A percentile compares a stretch with the other conserved stretches of the same genome.
Evolutionary conservation across 2,888 invertebrate species (phyloP).

Genomic region (Cheilosia scutellata): DNA sequence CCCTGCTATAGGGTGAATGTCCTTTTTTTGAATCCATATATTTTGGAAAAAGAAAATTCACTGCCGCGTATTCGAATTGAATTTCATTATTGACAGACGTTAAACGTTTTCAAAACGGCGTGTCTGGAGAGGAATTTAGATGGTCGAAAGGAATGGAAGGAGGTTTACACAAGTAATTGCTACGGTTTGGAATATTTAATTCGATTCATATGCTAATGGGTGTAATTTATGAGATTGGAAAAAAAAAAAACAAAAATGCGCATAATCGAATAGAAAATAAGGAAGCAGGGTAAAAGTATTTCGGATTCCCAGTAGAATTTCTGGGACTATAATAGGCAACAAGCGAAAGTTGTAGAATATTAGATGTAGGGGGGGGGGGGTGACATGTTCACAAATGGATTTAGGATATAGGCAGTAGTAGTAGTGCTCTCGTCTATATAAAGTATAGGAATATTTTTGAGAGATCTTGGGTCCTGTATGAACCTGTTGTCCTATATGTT

Average conservation of each 20-base stretch:
- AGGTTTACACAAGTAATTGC: conserved; percentile 50
- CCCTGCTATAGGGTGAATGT: conserved; percentile 42
- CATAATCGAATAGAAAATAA: conserved; percentile 26
- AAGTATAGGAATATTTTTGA: too few relatives aligned
- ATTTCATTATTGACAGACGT: conserved; percentile 34
- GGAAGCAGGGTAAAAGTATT: too few relatives aligned
- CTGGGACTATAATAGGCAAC: too few relatives aligned
- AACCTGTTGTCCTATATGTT: too few relatives aligned
- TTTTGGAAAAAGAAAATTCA: neutral
- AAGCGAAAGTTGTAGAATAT: too few relatives aligned
- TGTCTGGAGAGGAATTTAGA: neutral
- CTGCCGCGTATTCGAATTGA: conserved; percentile 4
- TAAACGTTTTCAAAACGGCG: neutral
- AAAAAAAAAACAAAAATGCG: neutral
- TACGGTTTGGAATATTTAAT: conserved; percentile 40
- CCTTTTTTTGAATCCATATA: conserved; percentile 14
- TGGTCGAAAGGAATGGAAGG: neutral
- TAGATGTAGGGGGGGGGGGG: too few relatives aligned
- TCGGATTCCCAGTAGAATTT: too few relatives aligned
- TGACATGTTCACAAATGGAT: too few relatives aligned
- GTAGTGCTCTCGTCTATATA: too few relatives aligned
- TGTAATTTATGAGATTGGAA: conserved; percentile 27
- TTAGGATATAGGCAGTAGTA: too few relatives aligned
- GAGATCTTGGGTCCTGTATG: too few relatives aligned
- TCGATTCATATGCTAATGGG: conserved; percentile 49